Base-by-base conservation (phyloP, 2,888 invertebrate genomes). In the Laspeyria flexula region DNA sequence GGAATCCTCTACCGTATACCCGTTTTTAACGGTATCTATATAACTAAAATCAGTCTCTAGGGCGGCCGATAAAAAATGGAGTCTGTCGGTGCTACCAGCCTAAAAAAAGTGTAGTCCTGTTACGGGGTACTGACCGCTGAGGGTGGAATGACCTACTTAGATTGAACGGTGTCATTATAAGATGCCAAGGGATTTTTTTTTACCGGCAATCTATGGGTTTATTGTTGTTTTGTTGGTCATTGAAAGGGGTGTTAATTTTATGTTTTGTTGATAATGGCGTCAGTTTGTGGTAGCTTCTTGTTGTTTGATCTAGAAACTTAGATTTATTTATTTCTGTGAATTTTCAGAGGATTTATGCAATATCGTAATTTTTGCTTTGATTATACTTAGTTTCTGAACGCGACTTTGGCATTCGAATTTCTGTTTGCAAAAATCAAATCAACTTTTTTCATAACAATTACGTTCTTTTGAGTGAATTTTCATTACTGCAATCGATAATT, bases 61-160 rank as follows among this genome's bases (percentile, higher is more conserved):
- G 83, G 81, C 73, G 62, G 60, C 61, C 80, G 86, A 90, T 90
- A 90, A 92, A 90, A 91, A 91, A 92, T 90, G 88, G 77, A 79
- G 79, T 72, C 77, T 69, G 78, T 75, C 77, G 67, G 71, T 62
- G 42, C 72, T 65, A 73, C 59, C 67, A 11, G 72, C 57, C 71
- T 76, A 89, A 91, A 90, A n/a, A 91, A 90, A 88, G 75, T 65
- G 68, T 73, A 69, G 86, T 92, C 91, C 91, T 90, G 91, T 92
- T 91, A 90, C 54, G 44, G 88, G 87, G 80, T 84, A 89, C 84
- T 88, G 89, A 90, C 89, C 91, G 75, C 67, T 7, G 71, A 74
- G 88, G 90, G 88, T 88, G 86, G 88, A 90, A 88, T 86, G 91
- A 90, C 90, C 91, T 83, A 91, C 85, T 88, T 89, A 85, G 77